A percentile compares a stretch with the other conserved stretches of the same genome.
These are phyloP conservation scores for Phylloscopus collybita DNA, from an alignment of 2,797 vertebrate genomes.

Conservation along the genomic window DNA sequence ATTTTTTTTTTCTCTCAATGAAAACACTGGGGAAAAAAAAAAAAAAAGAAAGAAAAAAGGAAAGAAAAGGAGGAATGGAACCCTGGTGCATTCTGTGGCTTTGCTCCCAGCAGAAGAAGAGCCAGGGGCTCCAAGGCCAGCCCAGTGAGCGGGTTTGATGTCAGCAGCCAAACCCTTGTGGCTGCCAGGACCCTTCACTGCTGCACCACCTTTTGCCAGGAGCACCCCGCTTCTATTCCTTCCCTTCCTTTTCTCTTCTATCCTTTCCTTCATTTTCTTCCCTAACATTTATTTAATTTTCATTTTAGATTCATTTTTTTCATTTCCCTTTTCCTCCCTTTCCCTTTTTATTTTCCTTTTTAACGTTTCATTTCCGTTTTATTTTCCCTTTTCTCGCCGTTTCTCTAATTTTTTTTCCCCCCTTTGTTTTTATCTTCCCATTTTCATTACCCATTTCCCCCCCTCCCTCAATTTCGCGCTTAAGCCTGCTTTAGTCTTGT, in stretches of 20 bases:
- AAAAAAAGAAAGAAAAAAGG: not conserved
- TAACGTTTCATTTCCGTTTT: fast-evolving
- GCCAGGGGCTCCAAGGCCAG: not conserved
- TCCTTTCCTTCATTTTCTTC: too few species aligned
- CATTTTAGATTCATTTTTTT: fast-evolving
- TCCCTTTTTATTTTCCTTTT: fast-evolving
- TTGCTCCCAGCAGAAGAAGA: not conserved
- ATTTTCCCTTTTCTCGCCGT: too few species aligned
- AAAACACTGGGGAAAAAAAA: fast-evolving
- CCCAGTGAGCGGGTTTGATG: fast-evolving
- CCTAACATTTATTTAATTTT: not conserved
- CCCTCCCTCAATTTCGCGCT: not conserved
- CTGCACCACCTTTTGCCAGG: not conserved
- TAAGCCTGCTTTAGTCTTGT: conserved; percentile 47
- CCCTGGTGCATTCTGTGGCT: fast-evolving
- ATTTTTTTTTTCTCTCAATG: not conserved
- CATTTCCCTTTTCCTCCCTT: not conserved
- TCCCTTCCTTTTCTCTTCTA: not conserved
- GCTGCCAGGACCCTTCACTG: not conserved
- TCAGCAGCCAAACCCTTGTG: not conserved
- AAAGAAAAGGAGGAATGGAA: fast-evolving
- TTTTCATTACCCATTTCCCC: not conserved
- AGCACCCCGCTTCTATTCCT: not conserved
- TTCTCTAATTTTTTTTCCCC: not conserved
- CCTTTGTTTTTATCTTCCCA: not conserved